Evolutionary conservation across 1,140 invertebrate species (phyloP), one percentile per base, ranked within the genome.

Genomic region (Drosophila funebris): DNA sequence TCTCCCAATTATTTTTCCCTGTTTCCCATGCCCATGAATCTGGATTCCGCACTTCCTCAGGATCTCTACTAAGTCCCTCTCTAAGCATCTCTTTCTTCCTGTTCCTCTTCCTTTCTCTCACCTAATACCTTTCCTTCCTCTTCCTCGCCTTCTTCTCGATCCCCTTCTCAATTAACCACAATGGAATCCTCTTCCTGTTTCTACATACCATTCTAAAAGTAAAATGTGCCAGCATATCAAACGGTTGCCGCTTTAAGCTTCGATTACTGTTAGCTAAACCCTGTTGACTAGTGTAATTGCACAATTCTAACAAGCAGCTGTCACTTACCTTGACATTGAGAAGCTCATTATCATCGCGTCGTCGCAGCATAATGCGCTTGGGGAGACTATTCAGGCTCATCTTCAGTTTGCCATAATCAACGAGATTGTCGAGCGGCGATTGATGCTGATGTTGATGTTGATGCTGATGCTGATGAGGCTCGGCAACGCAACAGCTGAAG

Each of bases 401-500:
- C 62, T 85, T 89, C 6, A 89, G 76, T 52, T 90, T 84, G 50
- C 78, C 72, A 18, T 90, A 84, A 27, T 87, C 90, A 22, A 88
- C 82, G 1, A 90, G 73, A 24, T 90, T 90, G 22, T 78, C 78
- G 87, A 85, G 91, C 43, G 93, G 92, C 70, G 93, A 76, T 31
- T 61, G 85, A 66, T 39, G 90, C 82, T 54, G 84, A 67, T 39
- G 90, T 76, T 39, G 71, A 5, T 52, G 73, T 87, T 48, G 20
- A 93, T 92, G 76, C 94, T 95, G 91, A 94, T 95, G 2, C 94
- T 94, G 76, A 95, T 67, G 63, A 31, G 54, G 81, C 33, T 56
- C 57, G 1, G 93, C 92, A 7, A 94, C 92, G 74, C 95, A 96
- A 91, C 95, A 96, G 1, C 95, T 94, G 74, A 95, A 95, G 27